These are phyloP conservation scores for Pseudomyrmex pallidus DNA, from an alignment of 1,140 invertebrate genomes.

Conservation along the genomic window DNA sequence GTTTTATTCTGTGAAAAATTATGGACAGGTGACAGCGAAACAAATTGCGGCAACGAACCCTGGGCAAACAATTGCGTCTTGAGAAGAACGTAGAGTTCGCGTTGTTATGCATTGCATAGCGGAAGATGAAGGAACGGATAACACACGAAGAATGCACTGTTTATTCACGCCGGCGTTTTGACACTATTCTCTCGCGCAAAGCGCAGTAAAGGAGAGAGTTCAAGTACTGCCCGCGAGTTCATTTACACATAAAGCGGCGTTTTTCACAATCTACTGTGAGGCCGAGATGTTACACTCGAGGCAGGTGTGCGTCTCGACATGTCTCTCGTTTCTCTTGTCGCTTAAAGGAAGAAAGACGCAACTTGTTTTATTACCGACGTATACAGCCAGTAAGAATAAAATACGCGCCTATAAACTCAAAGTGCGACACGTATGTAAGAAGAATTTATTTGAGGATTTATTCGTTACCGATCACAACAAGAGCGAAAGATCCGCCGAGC, in stretches of 20 bases:
- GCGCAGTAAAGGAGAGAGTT: conserved; percentile 30
- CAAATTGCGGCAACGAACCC: conserved; percentile 54
- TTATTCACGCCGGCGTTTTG: conserved; percentile 52
- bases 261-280: conserved; percentile 24
- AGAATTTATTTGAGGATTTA: conserved; percentile 25
- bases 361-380: not conserved
- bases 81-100: conserved; percentile 30
- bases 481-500: conserved; percentile 8
- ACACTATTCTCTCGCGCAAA: conserved; percentile 57
- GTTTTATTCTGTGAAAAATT: conserved; percentile 43
- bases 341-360: not conserved
- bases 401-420: not conserved
- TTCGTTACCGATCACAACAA: not conserved
- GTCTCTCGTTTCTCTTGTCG: too few species aligned
- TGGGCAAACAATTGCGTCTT: conserved; percentile 52
- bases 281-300: too few species aligned
- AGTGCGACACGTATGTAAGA: not conserved
- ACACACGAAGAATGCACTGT: conserved; percentile 56
- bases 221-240: conserved; percentile 41
- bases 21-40: conserved; percentile 56
- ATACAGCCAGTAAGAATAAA: not conserved
- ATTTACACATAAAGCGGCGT: conserved; percentile 44
- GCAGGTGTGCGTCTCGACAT: not conserved
- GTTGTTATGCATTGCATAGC: conserved; percentile 56
- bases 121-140: conserved; percentile 55